These are phyloP conservation scores for Diachasma alloeum DNA, from an alignment of 1,140 invertebrate genomes.

Conservation along the genomic window DNA sequence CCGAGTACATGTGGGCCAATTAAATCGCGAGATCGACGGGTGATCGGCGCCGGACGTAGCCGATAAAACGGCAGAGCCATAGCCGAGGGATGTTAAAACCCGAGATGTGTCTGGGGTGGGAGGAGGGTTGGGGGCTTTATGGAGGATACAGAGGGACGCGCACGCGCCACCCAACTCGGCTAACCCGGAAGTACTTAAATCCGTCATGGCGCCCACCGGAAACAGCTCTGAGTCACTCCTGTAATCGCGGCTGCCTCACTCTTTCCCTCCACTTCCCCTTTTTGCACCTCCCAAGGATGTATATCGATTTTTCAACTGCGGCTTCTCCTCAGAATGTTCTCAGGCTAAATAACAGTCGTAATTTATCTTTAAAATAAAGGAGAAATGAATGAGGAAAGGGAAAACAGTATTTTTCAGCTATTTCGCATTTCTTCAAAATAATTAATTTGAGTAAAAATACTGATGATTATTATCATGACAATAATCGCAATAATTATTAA, in stretches of 20 bases:
- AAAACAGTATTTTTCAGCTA: too few relatives aligned
- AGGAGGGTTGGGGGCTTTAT: not conserved
- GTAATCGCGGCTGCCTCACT: constrained; percentile 51
- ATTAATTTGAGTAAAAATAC: too few relatives aligned
- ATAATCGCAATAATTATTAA: too few relatives aligned
- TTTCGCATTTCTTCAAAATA: too few relatives aligned
- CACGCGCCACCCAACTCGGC: constrained; percentile 47
- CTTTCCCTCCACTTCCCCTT: constrained; percentile 14
- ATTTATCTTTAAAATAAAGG: not conserved
- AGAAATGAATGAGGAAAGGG: too few relatives aligned
- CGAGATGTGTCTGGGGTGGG: not conserved
- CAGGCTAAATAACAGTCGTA: not conserved
- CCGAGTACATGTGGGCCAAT: not conserved
- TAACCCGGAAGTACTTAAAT: constrained; percentile 55
- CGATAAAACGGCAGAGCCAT: not conserved
- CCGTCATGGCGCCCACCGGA: constrained; percentile 57
- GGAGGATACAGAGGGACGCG: constrained; percentile 25
- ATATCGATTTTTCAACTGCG: constrained; percentile 48
- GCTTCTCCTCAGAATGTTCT: constrained; percentile 30
- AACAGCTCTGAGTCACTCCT: constrained; percentile 57
- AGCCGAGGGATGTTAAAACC: not conserved
- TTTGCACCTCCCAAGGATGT: constrained; percentile 17
- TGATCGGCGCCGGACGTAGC: not conserved
- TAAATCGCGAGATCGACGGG: not conserved
- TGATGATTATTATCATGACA: too few relatives aligned